A percentile compares a stretch with the other conserved stretches of the same genome.
phyloP scores from a whole-genome alignment of 2,888 invertebrate genomes.

The Leptopilina drosophilae region DNA sequence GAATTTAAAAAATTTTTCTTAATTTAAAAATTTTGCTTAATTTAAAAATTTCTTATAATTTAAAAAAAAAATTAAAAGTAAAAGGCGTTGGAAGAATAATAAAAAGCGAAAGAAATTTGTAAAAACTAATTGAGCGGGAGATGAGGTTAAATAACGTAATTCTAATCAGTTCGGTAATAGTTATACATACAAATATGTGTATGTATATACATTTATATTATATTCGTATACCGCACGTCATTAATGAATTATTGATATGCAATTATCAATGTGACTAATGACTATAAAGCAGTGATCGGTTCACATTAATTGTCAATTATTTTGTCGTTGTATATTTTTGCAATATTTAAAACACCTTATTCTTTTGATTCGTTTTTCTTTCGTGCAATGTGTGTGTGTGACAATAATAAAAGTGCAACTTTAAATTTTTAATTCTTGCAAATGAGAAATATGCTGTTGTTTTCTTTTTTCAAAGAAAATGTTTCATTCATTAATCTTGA shows the following conservation, averaged over 20 bases:
- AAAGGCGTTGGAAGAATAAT: no score
- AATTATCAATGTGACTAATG: constrained; percentile 33
- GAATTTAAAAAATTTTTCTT: no score
- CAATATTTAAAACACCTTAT: no score
- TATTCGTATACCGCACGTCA: not conserved
- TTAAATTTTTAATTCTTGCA: no score
- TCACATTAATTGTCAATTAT: constrained; percentile 4
- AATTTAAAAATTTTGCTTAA: no score
- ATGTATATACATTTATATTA: not conserved
- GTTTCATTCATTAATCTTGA: no score
- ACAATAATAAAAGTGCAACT: no score
- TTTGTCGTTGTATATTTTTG: not conserved
- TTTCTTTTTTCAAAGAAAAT: no score
- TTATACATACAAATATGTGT: not conserved
- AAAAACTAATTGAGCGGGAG: not conserved
- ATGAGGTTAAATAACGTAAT: not conserved
- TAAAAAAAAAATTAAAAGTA: no score
- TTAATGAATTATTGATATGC: constrained; percentile 29
- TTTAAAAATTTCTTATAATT: not conserved
- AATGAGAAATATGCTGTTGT: no score
- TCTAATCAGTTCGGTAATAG: constrained; percentile 34
- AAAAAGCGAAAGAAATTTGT: not conserved
- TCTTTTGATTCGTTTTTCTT: no score
- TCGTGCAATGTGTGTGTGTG: no score
- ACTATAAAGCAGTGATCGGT: not conserved